A percentile compares a stretch with the other conserved stretches of the same genome.
phyloP scores from a whole-genome alignment of 53 echinoderm and acorn worm genomes.

The Temnopleurus reevesii region DNA sequence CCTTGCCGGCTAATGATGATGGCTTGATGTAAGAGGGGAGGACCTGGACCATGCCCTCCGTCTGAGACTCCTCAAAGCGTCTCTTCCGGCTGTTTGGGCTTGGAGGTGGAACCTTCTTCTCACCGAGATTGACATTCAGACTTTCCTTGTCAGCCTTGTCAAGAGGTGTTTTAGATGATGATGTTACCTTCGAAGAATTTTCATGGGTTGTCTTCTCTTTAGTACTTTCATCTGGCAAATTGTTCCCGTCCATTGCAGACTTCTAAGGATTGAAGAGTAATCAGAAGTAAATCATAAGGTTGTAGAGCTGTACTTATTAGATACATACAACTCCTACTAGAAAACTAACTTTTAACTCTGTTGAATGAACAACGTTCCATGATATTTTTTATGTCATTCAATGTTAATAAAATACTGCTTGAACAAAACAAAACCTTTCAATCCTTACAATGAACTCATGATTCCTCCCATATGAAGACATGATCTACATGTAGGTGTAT shows the following conservation, averaged over 20 bases:
- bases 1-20: conserved; percentile 10
- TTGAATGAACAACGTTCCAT: too few species aligned
- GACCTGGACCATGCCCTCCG: not conserved
- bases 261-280: too few species aligned
- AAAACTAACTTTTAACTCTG: too few species aligned
- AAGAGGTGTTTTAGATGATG: not conserved
- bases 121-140: not conserved
- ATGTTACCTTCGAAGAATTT: not conserved
- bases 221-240: not conserved
- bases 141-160: not conserved
- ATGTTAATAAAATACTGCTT: too few species aligned
- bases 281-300: too few species aligned
- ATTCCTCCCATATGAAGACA: too few species aligned
- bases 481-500: too few species aligned
- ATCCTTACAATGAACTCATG: too few species aligned
- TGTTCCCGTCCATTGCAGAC: not conserved
- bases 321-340: too few species aligned
- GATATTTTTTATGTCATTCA: too few species aligned
- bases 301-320: too few species aligned
- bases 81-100: conserved; percentile 46
- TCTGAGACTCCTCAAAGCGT: conserved; percentile 14
- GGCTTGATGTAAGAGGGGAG: conserved; percentile 37
- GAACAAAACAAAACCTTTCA: too few species aligned
- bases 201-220: not conserved
- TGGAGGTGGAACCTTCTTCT: not conserved